Base-by-base conservation (phyloP, 2,888 invertebrate genomes). In the Tiliacea aurago region DNA sequence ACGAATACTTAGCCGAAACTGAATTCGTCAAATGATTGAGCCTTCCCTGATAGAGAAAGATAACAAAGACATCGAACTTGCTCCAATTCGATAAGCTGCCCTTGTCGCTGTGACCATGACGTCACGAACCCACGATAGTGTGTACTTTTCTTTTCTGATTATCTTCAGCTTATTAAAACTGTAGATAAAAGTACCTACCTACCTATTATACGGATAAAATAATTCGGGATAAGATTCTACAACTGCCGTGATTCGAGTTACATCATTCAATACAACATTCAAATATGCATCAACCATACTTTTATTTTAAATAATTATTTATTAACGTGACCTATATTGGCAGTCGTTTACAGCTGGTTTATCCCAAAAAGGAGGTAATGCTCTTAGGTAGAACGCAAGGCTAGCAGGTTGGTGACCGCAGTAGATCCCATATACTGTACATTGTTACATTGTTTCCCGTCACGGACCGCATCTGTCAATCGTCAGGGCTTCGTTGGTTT, bases 1-100 rank as follows among this genome's bases (percentile, higher is more conserved):
- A 28, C 47, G 0, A 49, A 62, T 47, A n/a, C n/a, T n/a, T n/a
- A 4, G 10, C 7, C 28, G 0, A 15, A 47, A 15, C 4, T 10
- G 33, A 33, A 37, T n/a, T 28, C 18, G 4, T 37, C 33, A 41
- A 72, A 61, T 23, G 7, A 73, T 41, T 63, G 45, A 53, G 65
- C 41, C 37, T 69, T 58, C 23, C 28, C 59, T 47, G 55, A 63
- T 68, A 75, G 37, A 59, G n/a, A 74, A 78, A 79, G 78, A 84
- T 83, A 85, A 86, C 61, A 69, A 65, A 77, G 67, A 86, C 86
- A 84, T 84, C 86, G 87, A 93, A 93, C 91, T 91, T 91, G 93
- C 88, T 90, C 91, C 88, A 90, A 90, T 91, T 93, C 87, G 93
- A 93, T 93, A 94, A 94, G 89, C 76, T 85, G 91, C 86, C 92